Conservation (phyloP, 2,888 invertebrate genomes). For the Eupithecia pulchellata region DNA sequence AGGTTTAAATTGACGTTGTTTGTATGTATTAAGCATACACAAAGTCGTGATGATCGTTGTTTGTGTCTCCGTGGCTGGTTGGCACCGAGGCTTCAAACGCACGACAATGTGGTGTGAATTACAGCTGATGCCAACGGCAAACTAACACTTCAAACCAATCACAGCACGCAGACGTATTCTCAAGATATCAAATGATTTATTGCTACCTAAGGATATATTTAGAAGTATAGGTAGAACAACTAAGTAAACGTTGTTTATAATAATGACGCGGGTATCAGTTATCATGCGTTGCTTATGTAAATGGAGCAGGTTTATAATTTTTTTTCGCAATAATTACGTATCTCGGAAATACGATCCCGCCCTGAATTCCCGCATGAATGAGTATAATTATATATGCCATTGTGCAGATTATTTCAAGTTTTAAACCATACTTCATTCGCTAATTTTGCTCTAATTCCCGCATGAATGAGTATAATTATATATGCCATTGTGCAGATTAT, state of each 20-base stretch:
- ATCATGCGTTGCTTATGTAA: constrained; percentile 8
- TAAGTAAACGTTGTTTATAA: constrained; percentile 16
- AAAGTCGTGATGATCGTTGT: constrained; percentile 60
- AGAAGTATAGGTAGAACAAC: constrained; percentile 34
- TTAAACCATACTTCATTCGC: not conserved
- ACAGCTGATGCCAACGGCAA: constrained; percentile 69
- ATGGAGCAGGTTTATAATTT: not conserved
- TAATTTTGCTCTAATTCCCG: too few relatives aligned
- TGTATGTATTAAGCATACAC: constrained; percentile 46
- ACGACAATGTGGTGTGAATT: constrained; percentile 70
- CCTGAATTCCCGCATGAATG: not conserved
- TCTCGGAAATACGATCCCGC: not conserved
- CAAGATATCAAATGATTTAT: constrained; percentile 76
- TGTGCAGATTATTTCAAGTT: not conserved
- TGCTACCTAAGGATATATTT: constrained; percentile 53
- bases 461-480: not conserved
- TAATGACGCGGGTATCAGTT: constrained; percentile 6
- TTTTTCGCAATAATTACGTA: not conserved
- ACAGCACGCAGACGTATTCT: constrained; percentile 60
- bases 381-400: not conserved
- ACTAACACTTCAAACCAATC: constrained; percentile 68
- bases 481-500: not conserved
- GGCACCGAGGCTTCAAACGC: constrained; percentile 63
- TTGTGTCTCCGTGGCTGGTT: constrained; percentile 65
- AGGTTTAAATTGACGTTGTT: constrained; percentile 28